Evolutionary conservation across 2,888 invertebrate genomes (phyloP).

Genomic region (Myopa testacea): DNA sequence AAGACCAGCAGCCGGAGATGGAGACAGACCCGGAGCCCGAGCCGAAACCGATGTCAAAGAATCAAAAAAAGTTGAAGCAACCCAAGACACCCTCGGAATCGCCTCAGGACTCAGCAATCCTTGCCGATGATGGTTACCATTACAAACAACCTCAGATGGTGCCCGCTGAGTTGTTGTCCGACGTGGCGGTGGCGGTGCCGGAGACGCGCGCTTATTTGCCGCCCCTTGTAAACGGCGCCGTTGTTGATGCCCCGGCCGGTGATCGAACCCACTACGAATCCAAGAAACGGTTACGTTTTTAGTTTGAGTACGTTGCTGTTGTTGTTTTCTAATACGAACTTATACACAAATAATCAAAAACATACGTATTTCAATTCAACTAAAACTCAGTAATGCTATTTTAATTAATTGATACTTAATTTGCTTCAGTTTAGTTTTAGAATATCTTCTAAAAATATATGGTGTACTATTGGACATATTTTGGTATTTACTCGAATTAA

Average conservation of each 20-base stretch:
- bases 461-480: too few species aligned
- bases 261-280: slow-evolving; percentile 58
- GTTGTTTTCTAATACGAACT: not conserved
- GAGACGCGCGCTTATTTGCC: slow-evolving; percentile 54
- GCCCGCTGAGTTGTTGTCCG: slow-evolving; percentile 49
- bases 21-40: slow-evolving; percentile 35
- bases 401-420: too few species aligned
- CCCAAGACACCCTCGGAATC: slow-evolving; percentile 38
- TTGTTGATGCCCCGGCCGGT: slow-evolving; percentile 51
- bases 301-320: not conserved
- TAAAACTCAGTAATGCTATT: not conserved
- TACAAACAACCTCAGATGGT: slow-evolving; percentile 55
- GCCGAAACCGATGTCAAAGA: slow-evolving; percentile 16
- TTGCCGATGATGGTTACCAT: slow-evolving; percentile 59
- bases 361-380: not conserved
- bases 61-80: slow-evolving; percentile 32
- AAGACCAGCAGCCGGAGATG: slow-evolving; percentile 17
- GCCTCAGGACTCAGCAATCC: slow-evolving; percentile 48
- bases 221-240: slow-evolving; percentile 51
- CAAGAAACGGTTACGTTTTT: slow-evolving; percentile 43
- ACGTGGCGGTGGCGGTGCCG: slow-evolving; percentile 20
- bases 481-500: too few species aligned
- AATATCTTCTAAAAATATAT: too few species aligned
- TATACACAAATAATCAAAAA: not conserved
- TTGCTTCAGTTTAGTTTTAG: too few species aligned